These are phyloP conservation scores for Mirounga angustirostris DNA, from an alignment of 2,113 vertebrate species.

Conservation along the genomic window DNA sequence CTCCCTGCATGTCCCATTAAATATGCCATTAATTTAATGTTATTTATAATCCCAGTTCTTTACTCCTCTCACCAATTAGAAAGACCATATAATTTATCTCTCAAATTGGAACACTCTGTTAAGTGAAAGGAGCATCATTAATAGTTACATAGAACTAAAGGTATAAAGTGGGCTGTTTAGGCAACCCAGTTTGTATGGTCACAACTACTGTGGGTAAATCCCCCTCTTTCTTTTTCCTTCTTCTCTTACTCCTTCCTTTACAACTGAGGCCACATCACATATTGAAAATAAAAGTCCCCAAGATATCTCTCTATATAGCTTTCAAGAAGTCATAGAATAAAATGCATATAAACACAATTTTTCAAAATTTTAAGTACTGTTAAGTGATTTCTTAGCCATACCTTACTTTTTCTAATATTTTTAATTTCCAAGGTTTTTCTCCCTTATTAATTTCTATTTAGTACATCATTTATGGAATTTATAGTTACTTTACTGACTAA, in stretches of 20 bases:
- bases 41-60: conserved; percentile 66
- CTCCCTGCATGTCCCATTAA: conserved; percentile 54
- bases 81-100: conserved; percentile 40
- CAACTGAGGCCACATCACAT: neutral
- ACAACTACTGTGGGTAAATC: neutral
- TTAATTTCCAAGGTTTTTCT: conserved; percentile 16
- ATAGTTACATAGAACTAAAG: neutral
- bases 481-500: neutral
- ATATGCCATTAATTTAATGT: conserved; percentile 67
- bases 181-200: neutral
- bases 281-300: neutral
- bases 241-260: neutral
- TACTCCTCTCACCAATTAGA: conserved; percentile 58
- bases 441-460: neutral
- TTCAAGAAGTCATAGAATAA: neutral
- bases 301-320: neutral
- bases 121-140: neutral
- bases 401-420: conserved; percentile 47
- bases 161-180: neutral
- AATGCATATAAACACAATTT: neutral
- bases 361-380: conserved; percentile 8
- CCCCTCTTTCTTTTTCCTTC: neutral
- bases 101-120: conserved; percentile 17
- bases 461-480: neutral
- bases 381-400: conserved; percentile 9